These are phyloP conservation scores for Pseudachorutes palmiensis DNA, from an alignment of 1,140 invertebrate genomes.

Conservation along the genomic window DNA sequence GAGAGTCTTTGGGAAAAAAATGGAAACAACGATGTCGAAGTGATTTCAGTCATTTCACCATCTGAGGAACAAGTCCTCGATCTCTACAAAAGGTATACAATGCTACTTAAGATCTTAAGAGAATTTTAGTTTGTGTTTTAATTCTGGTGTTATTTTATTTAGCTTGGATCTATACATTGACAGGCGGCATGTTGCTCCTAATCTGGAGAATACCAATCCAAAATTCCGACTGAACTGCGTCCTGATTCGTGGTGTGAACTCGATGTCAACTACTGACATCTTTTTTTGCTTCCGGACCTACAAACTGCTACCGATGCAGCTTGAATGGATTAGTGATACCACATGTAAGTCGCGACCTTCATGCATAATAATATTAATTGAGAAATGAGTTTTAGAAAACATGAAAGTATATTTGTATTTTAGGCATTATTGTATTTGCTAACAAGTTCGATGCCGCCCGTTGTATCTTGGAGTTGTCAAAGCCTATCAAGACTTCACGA, in stretches of 20 bases:
- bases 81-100: conserved; percentile 51
- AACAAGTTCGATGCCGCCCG: conserved; percentile 26
- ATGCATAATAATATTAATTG: conserved; percentile 9
- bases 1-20: conserved; percentile 56
- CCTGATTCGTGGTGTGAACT: conserved; percentile 63
- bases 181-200: not conserved
- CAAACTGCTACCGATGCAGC: conserved; percentile 51
- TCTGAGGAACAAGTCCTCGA: conserved; percentile 53
- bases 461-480: conserved; percentile 20
- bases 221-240: conserved; percentile 59
- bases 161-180: not conserved
- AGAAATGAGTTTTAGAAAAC: not conserved
- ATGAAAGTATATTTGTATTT: conserved; percentile 14
- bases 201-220: conserved; percentile 17
- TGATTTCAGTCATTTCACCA: conserved; percentile 48
- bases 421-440: conserved; percentile 29
- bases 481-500: conserved; percentile 16
- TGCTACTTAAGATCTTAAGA: not conserved
- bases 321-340: conserved; percentile 72
- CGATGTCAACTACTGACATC: conserved; percentile 66
- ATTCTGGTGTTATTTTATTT: not conserved
- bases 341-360: conserved; percentile 58
- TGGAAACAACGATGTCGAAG: conserved; percentile 54
- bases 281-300: conserved; percentile 68
- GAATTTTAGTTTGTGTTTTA: conserved; percentile 1